Evolutionary conservation across 2,888 invertebrate genomes (phyloP).

Genomic region (Cephus rjabovi): DNA sequence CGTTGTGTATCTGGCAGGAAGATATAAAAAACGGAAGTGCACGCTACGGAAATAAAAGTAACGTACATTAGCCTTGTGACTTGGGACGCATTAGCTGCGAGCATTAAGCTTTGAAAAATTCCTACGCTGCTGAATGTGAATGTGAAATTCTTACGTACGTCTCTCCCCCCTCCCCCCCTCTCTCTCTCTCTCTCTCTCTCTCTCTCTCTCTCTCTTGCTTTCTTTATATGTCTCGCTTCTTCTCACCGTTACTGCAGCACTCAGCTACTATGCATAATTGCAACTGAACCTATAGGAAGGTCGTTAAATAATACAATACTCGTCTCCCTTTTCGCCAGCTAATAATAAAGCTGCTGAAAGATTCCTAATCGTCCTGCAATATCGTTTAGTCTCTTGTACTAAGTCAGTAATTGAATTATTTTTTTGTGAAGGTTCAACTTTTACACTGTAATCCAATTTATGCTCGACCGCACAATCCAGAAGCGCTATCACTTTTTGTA

Average conservation of each 20-base stretch:
- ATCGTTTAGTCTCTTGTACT: background rate
- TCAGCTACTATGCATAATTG: no score
- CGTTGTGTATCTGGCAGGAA: conserved; percentile 25
- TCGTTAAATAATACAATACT: background rate
- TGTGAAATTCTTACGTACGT: background rate
- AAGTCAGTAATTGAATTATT: background rate
- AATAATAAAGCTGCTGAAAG: background rate
- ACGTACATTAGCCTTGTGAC: background rate
- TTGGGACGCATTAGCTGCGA: background rate
- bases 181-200: background rate
- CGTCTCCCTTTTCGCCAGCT: background rate
- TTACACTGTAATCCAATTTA: background rate
- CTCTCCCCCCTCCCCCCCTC: conserved; percentile 14
- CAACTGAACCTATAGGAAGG: no score
- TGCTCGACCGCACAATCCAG: background rate
- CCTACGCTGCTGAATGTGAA: background rate
- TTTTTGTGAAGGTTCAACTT: background rate
- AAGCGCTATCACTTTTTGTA: background rate
- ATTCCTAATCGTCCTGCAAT: background rate
- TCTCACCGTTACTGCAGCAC: no score
- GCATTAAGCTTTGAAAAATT: background rate
- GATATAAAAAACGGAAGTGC: background rate
- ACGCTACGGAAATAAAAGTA: background rate
- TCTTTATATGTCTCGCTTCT: conserved; percentile 13
- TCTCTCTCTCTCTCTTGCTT: background rate